Evolutionary conservation across 2,888 invertebrate genomes (phyloP).

Genomic region (Sinohyriopsis cumingii): DNA sequence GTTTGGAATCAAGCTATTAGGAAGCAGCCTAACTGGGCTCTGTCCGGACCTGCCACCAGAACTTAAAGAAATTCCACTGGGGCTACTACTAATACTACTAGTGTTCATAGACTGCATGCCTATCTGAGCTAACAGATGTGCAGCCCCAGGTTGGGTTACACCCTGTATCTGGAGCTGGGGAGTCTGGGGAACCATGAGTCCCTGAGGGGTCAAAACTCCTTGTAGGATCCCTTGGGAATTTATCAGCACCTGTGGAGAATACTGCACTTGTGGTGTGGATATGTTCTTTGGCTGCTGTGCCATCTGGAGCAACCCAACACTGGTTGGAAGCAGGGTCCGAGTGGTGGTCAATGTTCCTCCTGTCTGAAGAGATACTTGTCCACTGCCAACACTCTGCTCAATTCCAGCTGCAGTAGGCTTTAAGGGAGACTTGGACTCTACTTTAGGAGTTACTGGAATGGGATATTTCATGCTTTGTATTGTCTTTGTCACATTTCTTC

Average conservation of each 20-base stretch:
- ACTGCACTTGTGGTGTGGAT: background rate
- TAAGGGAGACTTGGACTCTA: constrained; percentile 5
- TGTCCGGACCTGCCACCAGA: too few relatives aligned
- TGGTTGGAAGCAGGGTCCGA: constrained; percentile 4
- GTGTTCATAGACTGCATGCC: constrained; percentile 2
- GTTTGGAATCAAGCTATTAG: too few relatives aligned
- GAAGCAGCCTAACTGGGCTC: too few relatives aligned
- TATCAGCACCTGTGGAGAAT: constrained; percentile 33
- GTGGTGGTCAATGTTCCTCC: background rate
- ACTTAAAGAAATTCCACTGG: too few relatives aligned
- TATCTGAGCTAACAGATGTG: constrained; percentile 15
- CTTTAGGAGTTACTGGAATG: constrained; percentile 56
- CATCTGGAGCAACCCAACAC: background rate
- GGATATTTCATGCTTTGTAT: constrained; percentile 66
- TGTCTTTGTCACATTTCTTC: constrained; percentile 62
- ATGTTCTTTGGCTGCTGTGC: background rate
- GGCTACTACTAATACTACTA: too few relatives aligned
- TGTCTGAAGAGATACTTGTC: too few relatives aligned
- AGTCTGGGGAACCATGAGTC: constrained; percentile 37
- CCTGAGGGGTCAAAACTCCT: constrained; percentile 51
- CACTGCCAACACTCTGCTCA: too few relatives aligned
- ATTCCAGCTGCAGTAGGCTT: too few relatives aligned
- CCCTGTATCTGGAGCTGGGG: background rate
- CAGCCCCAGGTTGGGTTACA: constrained; percentile 6
- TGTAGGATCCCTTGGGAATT: constrained; percentile 48